Conservation (phyloP, 2,797 vertebrate species). For the Poliocrania exsul region DNA sequence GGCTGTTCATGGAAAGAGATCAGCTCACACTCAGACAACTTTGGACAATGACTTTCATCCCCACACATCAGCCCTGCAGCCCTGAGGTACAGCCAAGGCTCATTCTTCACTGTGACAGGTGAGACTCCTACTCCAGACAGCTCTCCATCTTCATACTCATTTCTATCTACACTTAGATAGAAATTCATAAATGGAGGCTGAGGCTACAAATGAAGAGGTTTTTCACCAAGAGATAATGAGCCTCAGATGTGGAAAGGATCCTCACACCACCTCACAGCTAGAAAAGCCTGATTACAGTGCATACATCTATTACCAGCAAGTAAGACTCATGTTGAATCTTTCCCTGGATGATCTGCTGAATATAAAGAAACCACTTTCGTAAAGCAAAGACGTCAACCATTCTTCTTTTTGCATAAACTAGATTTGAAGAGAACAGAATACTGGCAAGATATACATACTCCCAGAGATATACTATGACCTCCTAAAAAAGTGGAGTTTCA, state of each 20-base stretch:
- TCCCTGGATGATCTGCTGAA: neutral
- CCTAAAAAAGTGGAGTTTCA: neutral
- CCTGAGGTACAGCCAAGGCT: neutral
- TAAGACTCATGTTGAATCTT: neutral
- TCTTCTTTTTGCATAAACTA: neutral
- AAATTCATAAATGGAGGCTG: neutral
- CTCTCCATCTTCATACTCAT: neutral
- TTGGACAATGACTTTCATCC: neutral
- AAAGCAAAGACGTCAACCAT: neutral
- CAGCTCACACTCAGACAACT: neutral
- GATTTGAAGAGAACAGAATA: neutral
- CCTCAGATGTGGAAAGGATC: neutral
- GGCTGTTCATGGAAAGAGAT: neutral
- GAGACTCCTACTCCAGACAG: neutral
- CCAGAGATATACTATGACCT: neutral
- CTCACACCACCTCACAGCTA: neutral
- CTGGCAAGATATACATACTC: neutral
- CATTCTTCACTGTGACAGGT: neutral
- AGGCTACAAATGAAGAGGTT: neutral
- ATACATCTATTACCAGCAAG: neutral
- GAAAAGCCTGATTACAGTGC: neutral
- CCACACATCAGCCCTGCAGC: neutral
- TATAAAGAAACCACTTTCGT: neutral
- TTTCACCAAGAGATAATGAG: neutral
- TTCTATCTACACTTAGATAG: neutral